Evolutionary conservation across 2,113 vertebrate genomes (phyloP).

Genomic region (Balaeniceps rex): DNA sequence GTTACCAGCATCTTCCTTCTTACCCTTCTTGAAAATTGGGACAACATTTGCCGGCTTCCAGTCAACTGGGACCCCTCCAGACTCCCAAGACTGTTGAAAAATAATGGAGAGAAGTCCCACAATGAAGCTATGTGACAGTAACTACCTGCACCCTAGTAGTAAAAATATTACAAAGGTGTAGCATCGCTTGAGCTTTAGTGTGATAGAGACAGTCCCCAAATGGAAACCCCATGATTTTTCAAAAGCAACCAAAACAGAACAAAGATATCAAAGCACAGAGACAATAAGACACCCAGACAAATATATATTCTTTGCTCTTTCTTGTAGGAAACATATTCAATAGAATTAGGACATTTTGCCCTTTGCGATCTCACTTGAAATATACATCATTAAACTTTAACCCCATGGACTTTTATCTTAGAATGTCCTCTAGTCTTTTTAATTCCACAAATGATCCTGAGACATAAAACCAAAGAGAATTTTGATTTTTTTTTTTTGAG

Average conservation of each 20-base stretch:
- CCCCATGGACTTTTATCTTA: neutral
- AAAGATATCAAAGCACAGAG: neutral
- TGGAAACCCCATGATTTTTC: neutral
- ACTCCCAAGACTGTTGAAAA: neutral
- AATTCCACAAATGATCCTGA: neutral
- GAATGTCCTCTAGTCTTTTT: neutral
- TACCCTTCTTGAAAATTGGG: neutral
- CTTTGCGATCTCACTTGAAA: neutral
- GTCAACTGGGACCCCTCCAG: neutral
- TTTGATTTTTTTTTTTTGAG: neutral
- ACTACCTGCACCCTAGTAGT: neutral
- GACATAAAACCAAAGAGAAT: neutral
- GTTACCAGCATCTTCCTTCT: neutral
- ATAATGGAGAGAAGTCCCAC: neutral
- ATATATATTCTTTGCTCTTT: neutral
- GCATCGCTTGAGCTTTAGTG: neutral
- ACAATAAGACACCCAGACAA: neutral
- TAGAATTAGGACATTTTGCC: neutral
- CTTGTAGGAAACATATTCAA: neutral
- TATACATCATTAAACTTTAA: neutral
- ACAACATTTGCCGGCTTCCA: neutral
- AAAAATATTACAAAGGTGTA: neutral
- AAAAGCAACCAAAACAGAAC: neutral
- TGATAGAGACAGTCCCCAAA: neutral
- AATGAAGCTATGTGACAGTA: neutral